A percentile compares a stretch with the other conserved stretches of the same genome.
These are phyloP conservation scores for Pristis pectinata DNA, from an alignment of 2,797 vertebrate species.

Conservation along the genomic window DNA sequence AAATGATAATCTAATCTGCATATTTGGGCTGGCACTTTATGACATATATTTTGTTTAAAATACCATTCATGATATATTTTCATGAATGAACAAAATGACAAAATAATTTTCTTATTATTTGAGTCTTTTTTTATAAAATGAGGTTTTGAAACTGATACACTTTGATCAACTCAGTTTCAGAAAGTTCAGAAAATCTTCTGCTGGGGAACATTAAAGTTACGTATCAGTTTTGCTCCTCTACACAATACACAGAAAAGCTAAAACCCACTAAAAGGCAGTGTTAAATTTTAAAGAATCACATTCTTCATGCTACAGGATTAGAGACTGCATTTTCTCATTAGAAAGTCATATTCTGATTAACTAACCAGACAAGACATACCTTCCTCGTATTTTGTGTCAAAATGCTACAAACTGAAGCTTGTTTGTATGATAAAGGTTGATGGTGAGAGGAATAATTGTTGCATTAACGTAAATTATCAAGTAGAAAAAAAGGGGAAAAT, in stretches of 20 bases:
- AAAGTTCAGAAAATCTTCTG: background rate
- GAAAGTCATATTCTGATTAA: background rate
- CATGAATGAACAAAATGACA: background rate
- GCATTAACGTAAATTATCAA: background rate
- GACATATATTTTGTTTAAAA: background rate
- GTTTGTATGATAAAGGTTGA: background rate
- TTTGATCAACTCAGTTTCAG: background rate
- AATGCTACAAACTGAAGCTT: too few relatives aligned
- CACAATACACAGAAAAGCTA: background rate
- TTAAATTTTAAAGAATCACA: background rate
- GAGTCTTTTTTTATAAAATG: background rate
- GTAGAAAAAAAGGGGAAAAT: background rate
- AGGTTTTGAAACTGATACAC: background rate
- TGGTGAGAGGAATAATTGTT: background rate
- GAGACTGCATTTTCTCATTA: background rate
- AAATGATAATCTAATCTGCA: background rate
- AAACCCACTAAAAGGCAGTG: background rate
- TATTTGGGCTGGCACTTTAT: background rate
- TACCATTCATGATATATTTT: background rate
- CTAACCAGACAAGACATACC: background rate
- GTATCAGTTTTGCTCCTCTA: background rate
- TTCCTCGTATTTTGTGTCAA: background rate
- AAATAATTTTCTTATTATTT: background rate
- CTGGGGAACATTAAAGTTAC: background rate
- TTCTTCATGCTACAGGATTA: background rate